Conservation (phyloP, 2,113 vertebrate genomes). For the Ammodramus savannarum region DNA sequence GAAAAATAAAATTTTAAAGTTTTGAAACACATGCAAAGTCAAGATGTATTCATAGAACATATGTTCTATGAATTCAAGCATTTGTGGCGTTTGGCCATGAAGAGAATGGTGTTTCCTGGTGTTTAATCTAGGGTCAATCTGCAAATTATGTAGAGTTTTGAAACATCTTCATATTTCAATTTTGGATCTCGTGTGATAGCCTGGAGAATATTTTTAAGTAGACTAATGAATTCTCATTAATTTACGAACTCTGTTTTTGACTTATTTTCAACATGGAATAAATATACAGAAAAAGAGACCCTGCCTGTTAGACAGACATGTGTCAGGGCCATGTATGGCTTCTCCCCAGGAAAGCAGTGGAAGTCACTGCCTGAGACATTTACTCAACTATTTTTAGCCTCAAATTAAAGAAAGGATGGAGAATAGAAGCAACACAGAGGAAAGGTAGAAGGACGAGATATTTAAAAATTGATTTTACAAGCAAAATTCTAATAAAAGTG, state of each 20-base stretch:
- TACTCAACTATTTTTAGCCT: neutral
- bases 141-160: neutral
- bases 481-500: neutral
- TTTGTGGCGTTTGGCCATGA: neutral
- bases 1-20: neutral
- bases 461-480: neutral
- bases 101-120: neutral
- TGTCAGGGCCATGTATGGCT: accelerated
- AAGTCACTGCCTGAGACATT: neutral
- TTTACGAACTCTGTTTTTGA: neutral
- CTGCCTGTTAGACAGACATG: neutral
- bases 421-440: neutral
- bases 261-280: neutral
- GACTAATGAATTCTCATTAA: neutral
- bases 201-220: neutral
- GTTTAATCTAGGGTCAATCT: neutral
- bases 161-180: neutral
- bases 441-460: neutral
- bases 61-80: neutral
- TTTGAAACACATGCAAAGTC: neutral
- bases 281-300: neutral
- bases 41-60: neutral
- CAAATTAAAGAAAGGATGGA: neutral
- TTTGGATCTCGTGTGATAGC: neutral
- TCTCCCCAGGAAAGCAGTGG: neutral